Percentiles rank a stretch among this genome's conserved stretches.
Evolutionary conservation across 2,797 vertebrate species (phyloP).

Genomic region (Anas flavirostris): DNA sequence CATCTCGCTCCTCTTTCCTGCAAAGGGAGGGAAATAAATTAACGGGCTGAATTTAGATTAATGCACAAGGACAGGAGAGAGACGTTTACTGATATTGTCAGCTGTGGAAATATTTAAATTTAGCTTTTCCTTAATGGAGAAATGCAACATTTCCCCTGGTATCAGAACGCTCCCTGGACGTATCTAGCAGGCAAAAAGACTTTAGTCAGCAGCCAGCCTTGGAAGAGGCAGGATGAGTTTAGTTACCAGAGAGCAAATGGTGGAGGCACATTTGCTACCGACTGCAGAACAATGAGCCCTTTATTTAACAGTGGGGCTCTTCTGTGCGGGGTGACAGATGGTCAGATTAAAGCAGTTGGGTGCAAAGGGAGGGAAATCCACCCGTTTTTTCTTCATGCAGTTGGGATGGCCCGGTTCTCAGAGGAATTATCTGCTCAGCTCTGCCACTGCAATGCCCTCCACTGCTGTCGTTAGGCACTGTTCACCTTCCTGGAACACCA

Average conservation of each 20-base stretch:
- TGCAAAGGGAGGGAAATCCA: background rate
- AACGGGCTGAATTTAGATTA: slow-evolving; percentile 29
- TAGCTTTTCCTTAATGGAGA: slow-evolving; percentile 41
- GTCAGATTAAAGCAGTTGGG: background rate
- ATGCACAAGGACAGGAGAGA: slow-evolving; percentile 25
- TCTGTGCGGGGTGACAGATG: background rate
- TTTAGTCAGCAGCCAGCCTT: slow-evolving; percentile 31
- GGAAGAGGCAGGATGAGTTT: background rate
- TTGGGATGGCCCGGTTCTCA: background rate
- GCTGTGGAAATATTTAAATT: slow-evolving; percentile 48
- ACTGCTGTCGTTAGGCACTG: background rate
- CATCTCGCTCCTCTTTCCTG: background rate
- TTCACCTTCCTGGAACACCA: background rate
- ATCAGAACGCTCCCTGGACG: slow-evolving; percentile 32
- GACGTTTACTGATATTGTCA: slow-evolving; percentile 11
- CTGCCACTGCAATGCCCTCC: background rate
- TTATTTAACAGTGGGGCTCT: background rate
- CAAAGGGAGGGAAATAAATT: slow-evolving; percentile 6
- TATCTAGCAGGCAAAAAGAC: background rate
- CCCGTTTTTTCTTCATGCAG: background rate
- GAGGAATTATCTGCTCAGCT: background rate
- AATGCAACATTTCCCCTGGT: slow-evolving; percentile 35
- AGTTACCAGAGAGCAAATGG: slow-evolving; percentile 18
- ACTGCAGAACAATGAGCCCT: background rate
- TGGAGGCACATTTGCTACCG: slow-evolving; percentile 17